Conservation (phyloP, 2,797 vertebrate genomes). For the Sphenodon punctatus region DNA sequence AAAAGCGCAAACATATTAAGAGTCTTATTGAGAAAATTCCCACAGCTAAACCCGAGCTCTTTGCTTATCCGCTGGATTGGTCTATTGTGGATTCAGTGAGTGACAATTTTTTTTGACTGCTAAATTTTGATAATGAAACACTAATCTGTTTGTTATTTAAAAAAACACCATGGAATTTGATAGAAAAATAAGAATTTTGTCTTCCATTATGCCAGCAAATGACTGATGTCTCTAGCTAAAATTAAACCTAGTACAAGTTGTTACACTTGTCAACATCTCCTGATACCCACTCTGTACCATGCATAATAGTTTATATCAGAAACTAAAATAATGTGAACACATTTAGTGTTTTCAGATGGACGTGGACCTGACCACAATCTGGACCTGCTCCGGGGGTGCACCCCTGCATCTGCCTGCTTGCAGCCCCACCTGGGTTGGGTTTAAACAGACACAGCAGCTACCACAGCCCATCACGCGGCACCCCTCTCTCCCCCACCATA, state of each 20-base stretch:
- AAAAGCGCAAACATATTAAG: conserved; percentile 98
- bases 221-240: neutral
- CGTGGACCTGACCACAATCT: no score
- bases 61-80: conserved; percentile 96
- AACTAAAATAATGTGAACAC: no score
- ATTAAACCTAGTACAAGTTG: neutral
- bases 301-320: neutral
- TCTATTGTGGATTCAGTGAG: conserved; percentile 86
- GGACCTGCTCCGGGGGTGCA: no score
- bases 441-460: no score
- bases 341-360: no score
- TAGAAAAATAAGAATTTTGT: neutral
- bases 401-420: no score
- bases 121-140: neutral
- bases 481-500: no score
- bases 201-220: neutral
- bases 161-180: neutral
- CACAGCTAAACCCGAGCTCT: conserved; percentile 96
- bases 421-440: no score
- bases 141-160: no score
- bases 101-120: conserved; percentile 8
- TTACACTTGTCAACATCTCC: neutral
- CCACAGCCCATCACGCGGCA: no score
- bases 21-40: conserved; percentile 99
- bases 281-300: neutral